A percentile compares a stretch with the other conserved stretches of the same genome.
phyloP scores from a whole-genome alignment of 2,797 vertebrate species.

The Falco cherrug region DNA sequence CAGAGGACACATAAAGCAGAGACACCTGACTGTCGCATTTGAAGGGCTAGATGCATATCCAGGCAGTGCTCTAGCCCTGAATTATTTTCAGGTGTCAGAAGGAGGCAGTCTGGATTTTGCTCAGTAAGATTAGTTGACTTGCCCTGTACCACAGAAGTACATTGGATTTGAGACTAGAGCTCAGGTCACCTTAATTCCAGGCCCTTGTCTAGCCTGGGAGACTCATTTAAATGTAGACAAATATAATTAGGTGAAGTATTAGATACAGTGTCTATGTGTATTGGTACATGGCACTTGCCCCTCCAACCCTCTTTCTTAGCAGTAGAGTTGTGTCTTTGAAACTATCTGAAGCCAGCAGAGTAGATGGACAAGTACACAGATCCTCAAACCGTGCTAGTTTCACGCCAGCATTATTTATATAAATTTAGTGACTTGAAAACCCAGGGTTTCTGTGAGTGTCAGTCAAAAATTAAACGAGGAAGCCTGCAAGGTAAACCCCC shows the following conservation, averaged over 20 bases:
- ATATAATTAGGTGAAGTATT: background rate
- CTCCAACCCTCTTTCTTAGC: background rate
- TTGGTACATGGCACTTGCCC: background rate
- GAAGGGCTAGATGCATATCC: background rate
- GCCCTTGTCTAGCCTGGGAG: accelerated
- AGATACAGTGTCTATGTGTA: accelerated
- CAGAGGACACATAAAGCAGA: background rate
- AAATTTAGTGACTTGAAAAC: background rate
- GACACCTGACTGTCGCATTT: background rate
- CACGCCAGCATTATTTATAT: background rate
- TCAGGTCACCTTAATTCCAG: background rate
- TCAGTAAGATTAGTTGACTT: background rate
- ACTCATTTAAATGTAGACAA: background rate
- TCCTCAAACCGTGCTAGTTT: too few relatives aligned
- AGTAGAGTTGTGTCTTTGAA: background rate
- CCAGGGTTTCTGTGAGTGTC: background rate
- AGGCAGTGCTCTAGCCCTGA: background rate
- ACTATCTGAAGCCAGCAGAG: background rate
- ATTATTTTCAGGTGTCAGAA: background rate
- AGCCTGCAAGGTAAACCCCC: background rate
- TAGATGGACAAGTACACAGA: too few relatives aligned
- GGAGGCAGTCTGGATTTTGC: background rate
- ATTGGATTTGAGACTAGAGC: background rate
- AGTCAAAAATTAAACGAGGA: background rate
- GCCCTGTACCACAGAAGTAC: background rate